Evolutionary conservation across 1,140 invertebrate species (phyloP).

Genomic region (Drosophila lini): DNA sequence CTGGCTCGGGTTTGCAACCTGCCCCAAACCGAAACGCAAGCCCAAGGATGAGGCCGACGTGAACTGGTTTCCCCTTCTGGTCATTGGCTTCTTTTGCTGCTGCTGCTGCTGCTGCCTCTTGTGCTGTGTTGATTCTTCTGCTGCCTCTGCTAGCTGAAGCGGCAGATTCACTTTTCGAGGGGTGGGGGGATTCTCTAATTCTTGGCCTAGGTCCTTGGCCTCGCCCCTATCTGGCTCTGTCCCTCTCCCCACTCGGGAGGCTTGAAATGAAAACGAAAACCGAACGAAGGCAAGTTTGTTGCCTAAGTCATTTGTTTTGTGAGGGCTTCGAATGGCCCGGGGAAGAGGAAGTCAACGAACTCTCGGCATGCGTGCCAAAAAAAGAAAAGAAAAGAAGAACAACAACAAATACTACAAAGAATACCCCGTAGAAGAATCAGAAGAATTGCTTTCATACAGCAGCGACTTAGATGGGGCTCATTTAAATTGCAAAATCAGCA

Average conservation of each 20-base stretch:
- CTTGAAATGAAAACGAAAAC: slow-evolving; percentile 81
- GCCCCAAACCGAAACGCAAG: slow-evolving; percentile 47
- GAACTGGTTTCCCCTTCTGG: slow-evolving; percentile 60
- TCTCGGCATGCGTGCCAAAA: slow-evolving; percentile 61
- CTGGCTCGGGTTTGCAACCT: slow-evolving; percentile 39
- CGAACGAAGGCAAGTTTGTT: slow-evolving; percentile 75
- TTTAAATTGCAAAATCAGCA: slow-evolving; percentile 63
- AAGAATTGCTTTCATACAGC: slow-evolving; percentile 30
- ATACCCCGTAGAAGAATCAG: slow-evolving; percentile 12
- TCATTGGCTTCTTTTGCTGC: slow-evolving; percentile 50
- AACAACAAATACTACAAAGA: slow-evolving; percentile 4
- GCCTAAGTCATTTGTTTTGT: slow-evolving; percentile 82
- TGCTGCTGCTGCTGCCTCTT: background rate
- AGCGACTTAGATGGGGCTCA: slow-evolving; percentile 32
- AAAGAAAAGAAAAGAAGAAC: slow-evolving; percentile 32
- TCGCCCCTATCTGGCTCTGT: slow-evolving; percentile 4
- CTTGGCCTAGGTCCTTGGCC: slow-evolving; percentile 30
- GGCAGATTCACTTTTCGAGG: slow-evolving; percentile 81
- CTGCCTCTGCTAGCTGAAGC: slow-evolving; percentile 60
- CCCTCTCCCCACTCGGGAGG: slow-evolving; percentile 9
- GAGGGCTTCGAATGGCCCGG: background rate
- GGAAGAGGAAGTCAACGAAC: slow-evolving; percentile 62
- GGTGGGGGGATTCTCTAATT: slow-evolving; percentile 62
- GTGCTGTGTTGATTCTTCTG: slow-evolving; percentile 1
- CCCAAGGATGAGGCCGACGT: slow-evolving; percentile 53